Percentiles rank a stretch among this genome's conserved stretches.
These are phyloP conservation scores for Sarcophilus harrisii DNA, from an alignment of 2,797 vertebrate species.

Conservation along the genomic window DNA sequence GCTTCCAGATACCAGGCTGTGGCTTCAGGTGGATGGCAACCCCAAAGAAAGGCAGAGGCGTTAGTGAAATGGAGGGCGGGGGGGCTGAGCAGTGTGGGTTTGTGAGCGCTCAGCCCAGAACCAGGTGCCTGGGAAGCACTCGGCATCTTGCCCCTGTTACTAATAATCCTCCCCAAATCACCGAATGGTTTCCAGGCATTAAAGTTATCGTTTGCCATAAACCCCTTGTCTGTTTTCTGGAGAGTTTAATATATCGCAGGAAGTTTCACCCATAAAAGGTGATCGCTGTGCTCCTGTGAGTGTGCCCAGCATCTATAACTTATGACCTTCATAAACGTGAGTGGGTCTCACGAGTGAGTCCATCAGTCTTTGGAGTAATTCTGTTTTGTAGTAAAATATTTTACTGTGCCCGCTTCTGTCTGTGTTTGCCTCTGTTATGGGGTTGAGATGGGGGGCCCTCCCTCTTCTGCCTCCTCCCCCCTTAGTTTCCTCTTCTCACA, in stretches of 20 bases:
- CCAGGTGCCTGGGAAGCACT: not conserved
- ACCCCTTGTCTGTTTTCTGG: slow-evolving; percentile 78
- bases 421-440: slow-evolving; percentile 24
- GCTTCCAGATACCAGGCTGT: accelerated
- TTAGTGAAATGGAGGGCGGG: not conserved
- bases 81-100: slow-evolving; percentile 4
- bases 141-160: slow-evolving; percentile 63
- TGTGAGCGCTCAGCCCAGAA: not conserved
- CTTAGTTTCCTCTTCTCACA: not conserved
- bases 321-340: slow-evolving; percentile 85
- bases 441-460: slow-evolving; percentile 19
- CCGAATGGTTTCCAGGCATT: slow-evolving; percentile 77
- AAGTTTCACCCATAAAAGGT: slow-evolving; percentile 85
- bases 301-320: slow-evolving; percentile 79
- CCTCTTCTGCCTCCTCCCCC: not conserved
- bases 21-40: not conserved
- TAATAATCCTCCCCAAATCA: slow-evolving; percentile 75
- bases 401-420: slow-evolving; percentile 69
- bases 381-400: slow-evolving; percentile 83
- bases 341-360: slow-evolving; percentile 83
- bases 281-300: slow-evolving; percentile 78
- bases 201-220: slow-evolving; percentile 83
- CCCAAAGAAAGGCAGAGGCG: not conserved
- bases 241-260: slow-evolving; percentile 84
- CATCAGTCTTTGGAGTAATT: slow-evolving; percentile 85